Percentiles rank a stretch among this genome's conserved stretches.
Conservation (phyloP, 2,113 vertebrate genomes). For the Podocnemis expansa region DNA sequence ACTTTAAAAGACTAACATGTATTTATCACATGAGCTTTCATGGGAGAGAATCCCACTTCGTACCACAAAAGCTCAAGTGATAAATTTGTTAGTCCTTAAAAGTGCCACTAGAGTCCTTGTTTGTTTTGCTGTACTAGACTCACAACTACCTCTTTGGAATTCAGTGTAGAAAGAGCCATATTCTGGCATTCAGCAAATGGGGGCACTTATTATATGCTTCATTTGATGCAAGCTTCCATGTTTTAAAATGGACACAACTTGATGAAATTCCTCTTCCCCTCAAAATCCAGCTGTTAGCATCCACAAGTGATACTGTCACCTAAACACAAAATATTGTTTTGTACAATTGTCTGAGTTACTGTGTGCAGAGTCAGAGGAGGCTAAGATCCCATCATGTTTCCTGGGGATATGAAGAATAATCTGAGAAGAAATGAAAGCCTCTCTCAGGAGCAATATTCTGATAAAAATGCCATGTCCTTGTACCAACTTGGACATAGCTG, state of each 20-base stretch:
- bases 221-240: too few species aligned
- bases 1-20: too few species aligned
- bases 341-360: neutral
- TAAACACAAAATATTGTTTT: neutral
- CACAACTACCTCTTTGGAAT: too few species aligned
- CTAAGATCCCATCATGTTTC: neutral
- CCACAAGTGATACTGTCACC: neutral
- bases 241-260: neutral
- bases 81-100: too few species aligned
- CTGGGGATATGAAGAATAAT: neutral
- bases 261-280: neutral
- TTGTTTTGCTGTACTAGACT: too few species aligned
- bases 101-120: too few species aligned
- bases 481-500: neutral
- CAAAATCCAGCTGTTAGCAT: neutral
- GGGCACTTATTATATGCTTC: neutral
- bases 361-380: neutral
- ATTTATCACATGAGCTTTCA: too few species aligned
- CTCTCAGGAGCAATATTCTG: neutral
- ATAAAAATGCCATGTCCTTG: neutral
- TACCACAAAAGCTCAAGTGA: too few species aligned
- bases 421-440: neutral
- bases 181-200: neutral
- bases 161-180: neutral
- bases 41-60: too few species aligned